phyloP scores from a whole-genome alignment of 1,140 invertebrate genomes.

The Heliconius hermathena region DNA sequence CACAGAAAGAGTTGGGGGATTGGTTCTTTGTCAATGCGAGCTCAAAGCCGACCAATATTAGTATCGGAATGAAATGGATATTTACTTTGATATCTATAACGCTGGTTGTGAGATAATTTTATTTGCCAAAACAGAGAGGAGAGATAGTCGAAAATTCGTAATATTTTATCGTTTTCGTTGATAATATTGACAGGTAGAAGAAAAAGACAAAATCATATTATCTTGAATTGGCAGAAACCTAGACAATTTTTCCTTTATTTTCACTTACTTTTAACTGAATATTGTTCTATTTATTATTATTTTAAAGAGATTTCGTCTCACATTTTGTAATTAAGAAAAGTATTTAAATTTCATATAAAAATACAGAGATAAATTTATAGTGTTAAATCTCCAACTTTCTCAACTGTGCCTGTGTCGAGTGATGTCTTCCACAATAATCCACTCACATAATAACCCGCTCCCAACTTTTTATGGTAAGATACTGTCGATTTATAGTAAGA shows the following conservation, averaged over 20 bases:
- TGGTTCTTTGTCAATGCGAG: conserved; percentile 19
- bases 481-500: too few relatives aligned
- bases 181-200: neutral
- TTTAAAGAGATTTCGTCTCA: too few relatives aligned
- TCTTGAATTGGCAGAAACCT: neutral
- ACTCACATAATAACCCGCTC: too few relatives aligned
- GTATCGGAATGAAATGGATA: conserved; percentile 19
- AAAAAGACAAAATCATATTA: neutral
- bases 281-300: neutral
- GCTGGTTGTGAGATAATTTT: conserved; percentile 9
- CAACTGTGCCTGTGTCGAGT: too few relatives aligned
- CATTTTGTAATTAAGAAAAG: too few relatives aligned
- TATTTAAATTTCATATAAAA: too few relatives aligned
- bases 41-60: conserved; percentile 22
- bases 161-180: neutral
- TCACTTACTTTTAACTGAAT: neutral
- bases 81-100: conserved; percentile 23
- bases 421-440: too few relatives aligned
- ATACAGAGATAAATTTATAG: too few relatives aligned
- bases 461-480: too few relatives aligned
- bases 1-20: conserved; percentile 32
- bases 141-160: neutral
- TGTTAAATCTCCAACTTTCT: too few relatives aligned
- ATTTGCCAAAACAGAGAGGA: neutral
- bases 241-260: neutral